phyloP scores from a whole-genome alignment of 2,888 invertebrate genomes.

The Hyposoter didymator region DNA sequence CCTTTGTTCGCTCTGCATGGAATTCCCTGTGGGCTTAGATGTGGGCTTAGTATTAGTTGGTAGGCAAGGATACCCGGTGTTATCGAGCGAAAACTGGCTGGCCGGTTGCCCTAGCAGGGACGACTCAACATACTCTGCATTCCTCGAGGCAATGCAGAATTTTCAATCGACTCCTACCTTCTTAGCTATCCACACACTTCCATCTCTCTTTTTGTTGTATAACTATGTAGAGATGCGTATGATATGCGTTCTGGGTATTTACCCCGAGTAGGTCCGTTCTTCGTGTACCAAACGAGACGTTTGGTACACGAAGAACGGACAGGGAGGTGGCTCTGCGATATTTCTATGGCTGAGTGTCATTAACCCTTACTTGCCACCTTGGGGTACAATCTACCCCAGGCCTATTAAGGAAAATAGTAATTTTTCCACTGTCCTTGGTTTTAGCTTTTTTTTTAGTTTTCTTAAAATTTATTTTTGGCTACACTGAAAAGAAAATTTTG shows the following conservation, averaged over 20 bases:
- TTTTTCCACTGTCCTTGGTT: no score
- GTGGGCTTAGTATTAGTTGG: constrained; percentile 51
- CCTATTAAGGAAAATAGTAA: no score
- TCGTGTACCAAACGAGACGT: constrained; percentile 12
- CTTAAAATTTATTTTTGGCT: no score
- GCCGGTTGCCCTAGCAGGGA: constrained; percentile 59
- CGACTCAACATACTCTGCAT: constrained; percentile 66
- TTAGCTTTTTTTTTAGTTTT: no score
- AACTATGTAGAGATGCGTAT: constrained; percentile 31
- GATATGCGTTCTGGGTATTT: constrained; percentile 41
- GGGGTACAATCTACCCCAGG: no score
- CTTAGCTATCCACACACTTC: constrained; percentile 25
- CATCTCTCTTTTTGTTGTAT: constrained; percentile 22
- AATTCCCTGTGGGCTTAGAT: constrained; percentile 5
- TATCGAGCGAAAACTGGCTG: constrained; percentile 68
- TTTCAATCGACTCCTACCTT: constrained; percentile 62
- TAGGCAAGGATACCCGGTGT: constrained; percentile 56
- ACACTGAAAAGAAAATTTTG: no score
- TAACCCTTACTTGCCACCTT: no score
- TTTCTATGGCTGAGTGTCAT: neutral
- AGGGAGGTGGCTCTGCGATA: neutral
- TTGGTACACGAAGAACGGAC: no score
- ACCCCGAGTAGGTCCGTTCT: constrained; percentile 27
- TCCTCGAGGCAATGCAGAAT: constrained; percentile 67
- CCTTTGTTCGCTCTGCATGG: neutral